phyloP scores from a whole-genome alignment of 2,888 invertebrate genomes.

The Tridacna gigas region DNA sequence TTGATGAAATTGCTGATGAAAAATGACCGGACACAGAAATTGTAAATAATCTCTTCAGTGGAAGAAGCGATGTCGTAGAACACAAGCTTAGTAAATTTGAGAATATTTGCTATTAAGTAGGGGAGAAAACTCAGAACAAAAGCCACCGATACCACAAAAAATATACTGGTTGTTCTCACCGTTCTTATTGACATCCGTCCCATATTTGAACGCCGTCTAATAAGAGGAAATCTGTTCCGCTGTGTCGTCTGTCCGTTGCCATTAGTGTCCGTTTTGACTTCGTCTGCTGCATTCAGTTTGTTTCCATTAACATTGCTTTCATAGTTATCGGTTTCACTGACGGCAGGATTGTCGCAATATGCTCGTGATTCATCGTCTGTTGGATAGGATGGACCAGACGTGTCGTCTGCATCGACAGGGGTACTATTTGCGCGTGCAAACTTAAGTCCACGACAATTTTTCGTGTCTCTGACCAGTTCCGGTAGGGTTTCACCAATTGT shows the following conservation, averaged over 20 bases:
- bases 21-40: conserved; percentile 75
- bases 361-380: conserved; percentile 59
- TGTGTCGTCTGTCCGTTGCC: not conserved
- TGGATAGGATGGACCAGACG: conserved; percentile 48
- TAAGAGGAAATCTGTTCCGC: conserved; percentile 30
- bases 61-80: conserved; percentile 64
- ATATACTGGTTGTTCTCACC: conserved; percentile 73
- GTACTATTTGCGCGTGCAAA: conserved; percentile 7
- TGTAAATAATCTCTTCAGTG: conserved; percentile 70
- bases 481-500: conserved; percentile 71
- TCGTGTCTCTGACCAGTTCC: conserved; percentile 30
- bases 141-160: conserved; percentile 73
- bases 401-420: conserved; percentile 44
- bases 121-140: conserved; percentile 75
- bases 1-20: conserved; percentile 76
- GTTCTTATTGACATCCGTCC: conserved; percentile 66
- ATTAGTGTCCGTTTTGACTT: conserved; percentile 15
- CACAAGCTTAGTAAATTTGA: conserved; percentile 71
- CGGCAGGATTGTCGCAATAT: conserved; percentile 49
- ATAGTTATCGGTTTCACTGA: conserved; percentile 40
- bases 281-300: conserved; percentile 15
- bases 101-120: conserved; percentile 71
- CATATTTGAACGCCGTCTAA: conserved; percentile 46
- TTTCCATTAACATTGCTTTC: conserved; percentile 10
- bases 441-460: conserved; percentile 4